phyloP scores from a whole-genome alignment of 64 coral and sea anemone species.

The Actinia tenebrosa region DNA sequence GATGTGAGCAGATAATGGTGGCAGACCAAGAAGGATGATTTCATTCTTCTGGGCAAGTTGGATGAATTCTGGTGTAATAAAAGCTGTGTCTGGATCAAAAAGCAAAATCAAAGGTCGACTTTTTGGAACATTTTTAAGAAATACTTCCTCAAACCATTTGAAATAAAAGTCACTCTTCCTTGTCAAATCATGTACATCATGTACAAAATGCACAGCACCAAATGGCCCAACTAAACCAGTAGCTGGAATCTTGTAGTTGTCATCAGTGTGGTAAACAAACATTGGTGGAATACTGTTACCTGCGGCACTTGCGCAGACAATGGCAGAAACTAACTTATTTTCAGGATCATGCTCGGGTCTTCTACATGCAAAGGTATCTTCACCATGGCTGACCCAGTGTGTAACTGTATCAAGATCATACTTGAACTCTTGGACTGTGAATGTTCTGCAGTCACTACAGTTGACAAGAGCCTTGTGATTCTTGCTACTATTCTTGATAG shows the following conservation, averaged over 20 bases:
- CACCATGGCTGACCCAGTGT: not conserved
- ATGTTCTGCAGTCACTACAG: not conserved
- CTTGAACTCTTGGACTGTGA: slow-evolving; percentile 10
- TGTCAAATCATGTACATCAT: not conserved
- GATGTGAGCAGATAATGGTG: slow-evolving; percentile 3
- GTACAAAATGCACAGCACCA: not conserved
- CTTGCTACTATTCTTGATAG: not conserved
- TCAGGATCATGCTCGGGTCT: too few relatives aligned
- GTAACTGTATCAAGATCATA: not conserved
- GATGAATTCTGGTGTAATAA: slow-evolving; percentile 24
- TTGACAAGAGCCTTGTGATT: slow-evolving; percentile 2
- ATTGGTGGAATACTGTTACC: slow-evolving; percentile 23
- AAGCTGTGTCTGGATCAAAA: slow-evolving; percentile 15
- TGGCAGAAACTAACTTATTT: not conserved
- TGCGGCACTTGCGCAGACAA: slow-evolving; percentile 3
- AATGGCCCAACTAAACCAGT: not conserved
- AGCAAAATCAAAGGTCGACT: slow-evolving; percentile 3
- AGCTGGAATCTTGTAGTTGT: slow-evolving; percentile 5
- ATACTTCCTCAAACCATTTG: slow-evolving; percentile 17
- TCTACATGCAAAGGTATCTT: not conserved
- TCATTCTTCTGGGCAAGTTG: slow-evolving; percentile 1
- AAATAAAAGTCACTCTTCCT: slow-evolving; percentile 28
- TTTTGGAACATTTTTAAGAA: slow-evolving; percentile 9
- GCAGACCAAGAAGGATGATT: slow-evolving; percentile 9
- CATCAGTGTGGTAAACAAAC: slow-evolving; percentile 3